Percentiles rank a stretch among this genome's conserved stretches.
Evolutionary conservation across 2,797 vertebrate genomes (phyloP).

Genomic region (Sebastes cheni): DNA sequence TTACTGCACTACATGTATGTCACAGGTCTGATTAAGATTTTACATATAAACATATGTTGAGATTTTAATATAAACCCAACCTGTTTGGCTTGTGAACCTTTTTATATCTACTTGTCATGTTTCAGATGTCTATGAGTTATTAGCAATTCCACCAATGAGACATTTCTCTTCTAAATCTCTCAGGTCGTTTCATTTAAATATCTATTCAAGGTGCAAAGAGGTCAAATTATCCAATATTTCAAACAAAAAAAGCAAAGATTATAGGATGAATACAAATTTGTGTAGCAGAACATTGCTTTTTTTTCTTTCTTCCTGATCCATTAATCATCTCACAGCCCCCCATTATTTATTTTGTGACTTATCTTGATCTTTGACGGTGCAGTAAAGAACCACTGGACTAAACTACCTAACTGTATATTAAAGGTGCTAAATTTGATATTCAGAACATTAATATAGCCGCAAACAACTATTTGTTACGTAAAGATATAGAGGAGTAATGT

Average conservation of each 20-base stretch:
- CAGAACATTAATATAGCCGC: too few species aligned
- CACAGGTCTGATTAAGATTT: not conserved
- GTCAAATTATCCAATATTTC: not conserved
- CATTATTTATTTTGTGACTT: not conserved
- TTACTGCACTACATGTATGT: not conserved
- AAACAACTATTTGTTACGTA: too few species aligned
- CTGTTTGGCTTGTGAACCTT: not conserved
- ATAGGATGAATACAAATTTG: not conserved
- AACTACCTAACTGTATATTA: not conserved
- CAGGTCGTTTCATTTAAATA: not conserved
- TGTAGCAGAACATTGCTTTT: not conserved
- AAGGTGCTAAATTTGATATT: too few species aligned
- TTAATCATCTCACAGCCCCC: not conserved
- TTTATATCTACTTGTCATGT: not conserved
- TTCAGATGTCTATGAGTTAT: not conserved
- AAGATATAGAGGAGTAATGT: too few species aligned
- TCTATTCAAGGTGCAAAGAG: not conserved
- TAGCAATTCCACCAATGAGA: not conserved
- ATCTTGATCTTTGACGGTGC: not conserved
- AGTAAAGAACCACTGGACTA: not conserved
- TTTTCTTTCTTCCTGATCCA: not conserved
- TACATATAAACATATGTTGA: not conserved
- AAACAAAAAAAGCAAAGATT: not conserved
- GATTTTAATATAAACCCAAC: too few species aligned
- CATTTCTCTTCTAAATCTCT: not conserved